Conservation (phyloP, 2,797 vertebrate species). For the Karalla daura region DNA sequence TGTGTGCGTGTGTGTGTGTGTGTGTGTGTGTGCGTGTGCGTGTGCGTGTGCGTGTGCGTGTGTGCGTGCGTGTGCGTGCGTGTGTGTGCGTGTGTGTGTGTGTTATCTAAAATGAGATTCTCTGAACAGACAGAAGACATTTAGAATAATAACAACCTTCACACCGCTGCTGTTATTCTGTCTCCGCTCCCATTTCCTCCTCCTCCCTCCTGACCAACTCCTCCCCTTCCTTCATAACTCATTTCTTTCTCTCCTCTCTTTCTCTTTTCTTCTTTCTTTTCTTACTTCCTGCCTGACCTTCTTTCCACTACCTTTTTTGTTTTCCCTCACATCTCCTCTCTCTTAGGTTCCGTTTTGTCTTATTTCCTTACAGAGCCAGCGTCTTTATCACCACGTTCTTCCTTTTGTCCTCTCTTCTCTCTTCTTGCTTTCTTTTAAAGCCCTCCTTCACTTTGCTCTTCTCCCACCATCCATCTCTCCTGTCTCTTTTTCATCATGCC, state of each 20-base stretch:
- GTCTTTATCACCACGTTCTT: too few species aligned
- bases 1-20: not conserved
- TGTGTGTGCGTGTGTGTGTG: slow-evolving; percentile 7
- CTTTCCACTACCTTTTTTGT: not conserved
- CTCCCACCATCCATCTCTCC: not conserved
- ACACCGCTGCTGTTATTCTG: slow-evolving; percentile 9
- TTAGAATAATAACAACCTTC: slow-evolving; percentile 45
- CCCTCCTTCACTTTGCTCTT: not conserved
- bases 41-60: slow-evolving; percentile 15
- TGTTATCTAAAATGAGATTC: slow-evolving; percentile 64
- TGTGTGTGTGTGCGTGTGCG: slow-evolving; percentile 8
- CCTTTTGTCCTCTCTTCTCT: not conserved
- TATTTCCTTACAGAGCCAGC: too few species aligned
- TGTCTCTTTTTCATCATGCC: too few species aligned
- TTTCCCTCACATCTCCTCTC: not conserved
- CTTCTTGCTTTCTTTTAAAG: not conserved
- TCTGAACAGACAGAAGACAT: slow-evolving; percentile 38
- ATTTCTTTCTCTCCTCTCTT: not conserved
- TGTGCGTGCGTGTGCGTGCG: slow-evolving; percentile 23
- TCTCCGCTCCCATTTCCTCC: too few species aligned
- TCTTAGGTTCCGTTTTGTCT: too few species aligned
- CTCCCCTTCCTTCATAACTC: not conserved
- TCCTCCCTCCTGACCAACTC: not conserved
- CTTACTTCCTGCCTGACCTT: not conserved
- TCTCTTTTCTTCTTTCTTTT: not conserved